Conservation (phyloP, 2,113 vertebrate species). For the Rhynchomys soricoides region DNA sequence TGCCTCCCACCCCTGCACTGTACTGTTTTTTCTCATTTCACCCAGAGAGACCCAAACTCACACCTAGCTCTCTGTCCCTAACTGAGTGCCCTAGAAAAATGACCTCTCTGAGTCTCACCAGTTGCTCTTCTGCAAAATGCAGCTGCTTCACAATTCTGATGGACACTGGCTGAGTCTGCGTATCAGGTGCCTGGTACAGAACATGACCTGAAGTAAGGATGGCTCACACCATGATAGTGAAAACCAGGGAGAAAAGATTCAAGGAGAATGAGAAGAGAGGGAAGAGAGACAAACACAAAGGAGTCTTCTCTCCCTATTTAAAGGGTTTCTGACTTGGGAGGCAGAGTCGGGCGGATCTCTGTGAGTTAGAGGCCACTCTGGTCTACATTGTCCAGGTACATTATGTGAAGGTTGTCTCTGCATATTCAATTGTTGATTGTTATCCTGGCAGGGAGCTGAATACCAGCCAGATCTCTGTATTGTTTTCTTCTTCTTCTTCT, state of each 20-base stretch:
- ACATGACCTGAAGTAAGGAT: background rate
- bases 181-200: background rate
- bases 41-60: background rate
- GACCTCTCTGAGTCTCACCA: background rate
- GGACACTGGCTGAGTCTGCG: background rate
- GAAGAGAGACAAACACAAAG: background rate
- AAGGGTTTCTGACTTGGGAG: background rate
- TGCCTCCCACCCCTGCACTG: background rate
- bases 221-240: no score
- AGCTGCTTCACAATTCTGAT: background rate
- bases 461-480: no score
- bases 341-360: background rate
- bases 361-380: background rate
- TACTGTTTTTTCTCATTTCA: background rate
- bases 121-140: background rate
- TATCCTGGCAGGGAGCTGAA: no score
- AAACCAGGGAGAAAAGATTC: background rate
- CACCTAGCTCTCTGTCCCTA: background rate
- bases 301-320: background rate
- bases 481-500: no score
- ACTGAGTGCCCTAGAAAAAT: conserved; percentile 28
- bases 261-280: background rate
- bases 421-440: no score
- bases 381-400: no score
- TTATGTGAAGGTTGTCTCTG: no score